Percentiles rank a stretch among this genome's conserved stretches.
phyloP scores from a whole-genome alignment of 2,797 vertebrate genomes.

The Gallirallus australis region DNA sequence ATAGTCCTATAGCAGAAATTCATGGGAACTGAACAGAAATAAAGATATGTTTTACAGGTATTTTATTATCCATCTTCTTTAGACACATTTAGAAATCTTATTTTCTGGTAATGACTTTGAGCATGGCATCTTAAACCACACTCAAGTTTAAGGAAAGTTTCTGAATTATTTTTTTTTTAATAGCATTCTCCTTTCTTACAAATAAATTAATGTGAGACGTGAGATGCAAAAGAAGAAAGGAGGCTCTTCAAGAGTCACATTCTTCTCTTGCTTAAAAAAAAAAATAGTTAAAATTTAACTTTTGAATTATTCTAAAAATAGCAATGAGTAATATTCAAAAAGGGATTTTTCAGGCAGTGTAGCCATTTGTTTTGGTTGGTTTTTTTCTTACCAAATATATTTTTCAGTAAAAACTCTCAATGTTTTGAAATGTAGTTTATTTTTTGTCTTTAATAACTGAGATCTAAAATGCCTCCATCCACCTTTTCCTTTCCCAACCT shows the following conservation, averaged over 20 bases:
- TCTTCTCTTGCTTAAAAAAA: neutral
- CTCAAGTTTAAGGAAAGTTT: neutral
- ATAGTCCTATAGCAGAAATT: neutral
- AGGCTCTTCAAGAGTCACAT: neutral
- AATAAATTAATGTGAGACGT: neutral
- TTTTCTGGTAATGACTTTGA: neutral
- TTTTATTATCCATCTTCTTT: neutral
- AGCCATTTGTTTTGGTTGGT: fast-evolving
- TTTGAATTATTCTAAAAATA: neutral
- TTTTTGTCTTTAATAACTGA: neutral
- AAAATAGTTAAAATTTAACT: neutral
- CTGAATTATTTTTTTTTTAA: neutral
- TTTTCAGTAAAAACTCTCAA: neutral
- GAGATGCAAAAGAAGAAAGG: neutral
- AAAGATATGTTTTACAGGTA: neutral
- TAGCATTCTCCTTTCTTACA: neutral
- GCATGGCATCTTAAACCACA: neutral
- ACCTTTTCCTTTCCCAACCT: neutral
- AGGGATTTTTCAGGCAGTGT: neutral
- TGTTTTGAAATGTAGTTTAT: neutral
- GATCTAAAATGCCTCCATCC: neutral
- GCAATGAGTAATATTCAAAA: neutral
- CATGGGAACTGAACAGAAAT: neutral
- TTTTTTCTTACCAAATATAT: neutral
- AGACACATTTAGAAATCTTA: neutral